Evolutionary conservation across 1,140 invertebrate genomes (phyloP).

Genomic region (Lordiphosa clarofinis): DNA sequence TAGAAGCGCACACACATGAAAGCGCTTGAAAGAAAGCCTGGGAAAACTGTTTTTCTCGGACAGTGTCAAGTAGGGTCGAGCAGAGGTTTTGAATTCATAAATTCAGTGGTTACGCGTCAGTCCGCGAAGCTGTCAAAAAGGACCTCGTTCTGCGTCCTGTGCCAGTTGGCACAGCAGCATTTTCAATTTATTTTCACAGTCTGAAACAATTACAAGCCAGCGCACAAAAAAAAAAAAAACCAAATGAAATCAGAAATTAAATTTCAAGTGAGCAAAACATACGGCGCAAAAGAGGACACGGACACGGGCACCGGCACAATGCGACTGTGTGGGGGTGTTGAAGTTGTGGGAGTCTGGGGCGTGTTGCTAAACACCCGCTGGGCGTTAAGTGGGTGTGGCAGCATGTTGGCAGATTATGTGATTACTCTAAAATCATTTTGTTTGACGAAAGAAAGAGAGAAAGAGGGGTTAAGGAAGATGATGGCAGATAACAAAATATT

Average conservation of each 20-base stretch:
- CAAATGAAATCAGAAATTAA: slow-evolving; percentile 74
- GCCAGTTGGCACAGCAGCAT: slow-evolving; percentile 61
- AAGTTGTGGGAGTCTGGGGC: slow-evolving; percentile 24
- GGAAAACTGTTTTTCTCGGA: slow-evolving; percentile 47
- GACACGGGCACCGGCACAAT: slow-evolving; percentile 3
- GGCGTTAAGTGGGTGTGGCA: slow-evolving; percentile 15
- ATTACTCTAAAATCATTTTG: slow-evolving; percentile 43
- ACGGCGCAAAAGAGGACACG: slow-evolving; percentile 35
- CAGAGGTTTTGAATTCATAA: slow-evolving; percentile 13
- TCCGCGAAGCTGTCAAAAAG: slow-evolving; percentile 69
- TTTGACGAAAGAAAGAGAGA: slow-evolving; percentile 5
- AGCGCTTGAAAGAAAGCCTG: slow-evolving; percentile 32
- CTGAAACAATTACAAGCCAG: slow-evolving; percentile 65
- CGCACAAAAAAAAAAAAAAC: slow-evolving; percentile 24
- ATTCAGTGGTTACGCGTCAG: slow-evolving; percentile 48
- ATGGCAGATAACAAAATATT: slow-evolving; percentile 16
- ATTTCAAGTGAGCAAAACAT: slow-evolving; percentile 75
- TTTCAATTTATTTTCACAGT: slow-evolving; percentile 77
- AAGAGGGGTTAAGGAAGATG: slow-evolving; percentile 10
- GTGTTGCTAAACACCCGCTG: slow-evolving; percentile 48
- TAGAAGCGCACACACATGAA: slow-evolving; percentile 43
- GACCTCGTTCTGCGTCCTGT: slow-evolving; percentile 35
- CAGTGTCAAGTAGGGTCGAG: slow-evolving; percentile 11
- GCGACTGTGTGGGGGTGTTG: slow-evolving; percentile 21
- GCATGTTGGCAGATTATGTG: slow-evolving; percentile 49